These are phyloP conservation scores for Chymomyza amoena DNA, from an alignment of 2,888 invertebrate genomes.

Conservation along the genomic window DNA sequence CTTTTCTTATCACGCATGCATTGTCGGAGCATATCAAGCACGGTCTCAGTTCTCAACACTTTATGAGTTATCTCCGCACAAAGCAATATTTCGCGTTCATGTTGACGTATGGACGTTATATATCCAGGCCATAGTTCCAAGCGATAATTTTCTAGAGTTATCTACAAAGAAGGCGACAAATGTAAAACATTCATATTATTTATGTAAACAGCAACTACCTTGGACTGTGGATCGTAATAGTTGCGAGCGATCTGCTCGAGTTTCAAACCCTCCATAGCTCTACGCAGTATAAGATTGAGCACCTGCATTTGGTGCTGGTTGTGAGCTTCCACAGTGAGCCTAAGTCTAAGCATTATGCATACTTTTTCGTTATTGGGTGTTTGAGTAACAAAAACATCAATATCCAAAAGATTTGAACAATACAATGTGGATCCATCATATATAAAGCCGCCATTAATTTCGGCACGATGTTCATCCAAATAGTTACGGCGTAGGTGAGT, in stretches of 20 bases:
- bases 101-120: slow-evolving; percentile 89
- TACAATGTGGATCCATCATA: slow-evolving; percentile 89
- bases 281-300: slow-evolving; percentile 88
- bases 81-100: slow-evolving; percentile 87
- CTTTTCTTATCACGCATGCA: too few relatives aligned
- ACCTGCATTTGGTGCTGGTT: slow-evolving; percentile 87
- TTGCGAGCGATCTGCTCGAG: slow-evolving; percentile 86
- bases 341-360: slow-evolving; percentile 80
- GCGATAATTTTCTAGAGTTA: slow-evolving; percentile 79
- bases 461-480: slow-evolving; percentile 80
- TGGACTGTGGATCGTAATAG: slow-evolving; percentile 85
- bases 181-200: neutral
- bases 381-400: too few relatives aligned
- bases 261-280: slow-evolving; percentile 80
- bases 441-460: slow-evolving; percentile 83
- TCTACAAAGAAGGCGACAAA: slow-evolving; percentile 35
- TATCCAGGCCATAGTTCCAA: slow-evolving; percentile 92
- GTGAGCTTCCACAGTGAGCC: slow-evolving; percentile 82
- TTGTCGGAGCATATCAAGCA: slow-evolving; percentile 82
- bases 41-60: slow-evolving; percentile 88
- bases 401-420: slow-evolving; percentile 80
- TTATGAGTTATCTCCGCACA: slow-evolving; percentile 90
- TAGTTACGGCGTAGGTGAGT: slow-evolving; percentile 82
- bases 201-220: slow-evolving; percentile 78
- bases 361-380: slow-evolving; percentile 81